These are phyloP conservation scores for Loriculus beryllinus DNA, from an alignment of 2,797 vertebrate genomes.

Conservation along the genomic window DNA sequence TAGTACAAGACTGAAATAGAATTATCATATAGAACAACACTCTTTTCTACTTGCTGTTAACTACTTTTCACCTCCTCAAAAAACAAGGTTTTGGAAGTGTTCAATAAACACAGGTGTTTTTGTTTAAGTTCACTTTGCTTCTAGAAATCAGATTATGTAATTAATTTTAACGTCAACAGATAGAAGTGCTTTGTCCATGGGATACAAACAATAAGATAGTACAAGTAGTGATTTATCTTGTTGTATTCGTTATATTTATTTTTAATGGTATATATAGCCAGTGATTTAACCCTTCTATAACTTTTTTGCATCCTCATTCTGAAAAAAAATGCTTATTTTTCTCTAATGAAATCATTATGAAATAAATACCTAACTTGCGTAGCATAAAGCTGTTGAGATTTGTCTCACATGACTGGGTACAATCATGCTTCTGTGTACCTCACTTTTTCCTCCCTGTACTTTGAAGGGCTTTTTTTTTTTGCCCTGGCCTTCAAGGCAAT, in stretches of 20 bases:
- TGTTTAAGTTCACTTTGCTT: neutral
- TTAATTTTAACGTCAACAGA: neutral
- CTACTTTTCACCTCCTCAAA: neutral
- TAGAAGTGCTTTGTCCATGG: neutral
- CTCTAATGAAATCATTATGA: neutral
- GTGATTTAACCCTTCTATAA: neutral
- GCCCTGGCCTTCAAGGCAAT: neutral
- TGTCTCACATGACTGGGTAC: slow-evolving; percentile 23
- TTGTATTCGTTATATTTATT: neutral
- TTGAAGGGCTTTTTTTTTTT: neutral
- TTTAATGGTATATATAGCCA: neutral
- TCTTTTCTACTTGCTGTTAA: neutral
- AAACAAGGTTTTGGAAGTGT: neutral
- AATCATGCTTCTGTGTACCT: slow-evolving; percentile 23
- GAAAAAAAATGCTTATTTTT: neutral
- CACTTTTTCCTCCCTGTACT: neutral
- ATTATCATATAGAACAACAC: neutral
- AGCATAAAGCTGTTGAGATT: slow-evolving; percentile 8
- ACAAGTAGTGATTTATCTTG: neutral
- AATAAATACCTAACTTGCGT: neutral
- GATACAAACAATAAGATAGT: neutral
- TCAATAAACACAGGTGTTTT: neutral
- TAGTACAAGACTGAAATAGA: neutral
- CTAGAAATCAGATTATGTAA: neutral
- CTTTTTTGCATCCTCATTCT: neutral